Evolutionary conservation across 2,113 vertebrate genomes (phyloP).

Genomic region (Rhinoderma darwinii): DNA sequence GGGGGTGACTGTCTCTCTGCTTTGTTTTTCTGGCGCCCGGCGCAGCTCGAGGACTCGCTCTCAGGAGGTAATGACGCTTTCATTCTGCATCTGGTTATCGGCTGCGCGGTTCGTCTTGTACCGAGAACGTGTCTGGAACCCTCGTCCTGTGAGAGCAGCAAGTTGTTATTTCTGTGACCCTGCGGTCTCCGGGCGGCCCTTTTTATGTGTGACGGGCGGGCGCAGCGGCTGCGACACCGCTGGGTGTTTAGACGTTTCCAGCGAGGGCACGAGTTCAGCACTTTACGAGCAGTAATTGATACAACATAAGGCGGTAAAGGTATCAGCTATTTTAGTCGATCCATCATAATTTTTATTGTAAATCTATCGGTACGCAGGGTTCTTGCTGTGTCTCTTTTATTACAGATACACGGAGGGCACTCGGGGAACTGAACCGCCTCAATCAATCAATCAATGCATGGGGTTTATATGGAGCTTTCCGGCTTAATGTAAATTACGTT

Average conservation of each 20-base stretch:
- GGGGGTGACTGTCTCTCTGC: not conserved
- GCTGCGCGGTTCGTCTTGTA: not conserved
- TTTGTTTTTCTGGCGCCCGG: not conserved
- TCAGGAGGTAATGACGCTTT: slow-evolving; percentile 30
- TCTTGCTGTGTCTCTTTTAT: not conserved
- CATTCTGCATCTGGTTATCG: slow-evolving; percentile 23
- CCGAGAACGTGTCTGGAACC: not conserved
- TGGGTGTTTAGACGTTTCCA: not conserved
- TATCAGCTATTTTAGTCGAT: slow-evolving; percentile 39
- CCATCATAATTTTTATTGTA: slow-evolving; percentile 36
- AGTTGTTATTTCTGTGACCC: slow-evolving; percentile 13
- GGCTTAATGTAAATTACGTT: too few species aligned
- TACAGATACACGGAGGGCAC: not conserved
- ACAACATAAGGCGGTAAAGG: slow-evolving; percentile 47
- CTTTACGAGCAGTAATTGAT: not conserved
- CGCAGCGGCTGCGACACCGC: not conserved
- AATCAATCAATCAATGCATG: not conserved
- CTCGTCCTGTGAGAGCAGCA: not conserved
- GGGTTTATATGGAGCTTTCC: not conserved
- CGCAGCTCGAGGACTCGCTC: slow-evolving; percentile 28
- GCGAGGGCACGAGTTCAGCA: slow-evolving; percentile 32
- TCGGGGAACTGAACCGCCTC: too few species aligned
- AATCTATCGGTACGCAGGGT: slow-evolving; percentile 5
- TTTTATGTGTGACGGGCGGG: not conserved
- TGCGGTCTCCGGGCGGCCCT: not conserved